Percentiles rank a stretch among this genome's conserved stretches.
Evolutionary conservation across 2,113 vertebrate species (phyloP).

Genomic region (Gopherus flavomarginatus): DNA sequence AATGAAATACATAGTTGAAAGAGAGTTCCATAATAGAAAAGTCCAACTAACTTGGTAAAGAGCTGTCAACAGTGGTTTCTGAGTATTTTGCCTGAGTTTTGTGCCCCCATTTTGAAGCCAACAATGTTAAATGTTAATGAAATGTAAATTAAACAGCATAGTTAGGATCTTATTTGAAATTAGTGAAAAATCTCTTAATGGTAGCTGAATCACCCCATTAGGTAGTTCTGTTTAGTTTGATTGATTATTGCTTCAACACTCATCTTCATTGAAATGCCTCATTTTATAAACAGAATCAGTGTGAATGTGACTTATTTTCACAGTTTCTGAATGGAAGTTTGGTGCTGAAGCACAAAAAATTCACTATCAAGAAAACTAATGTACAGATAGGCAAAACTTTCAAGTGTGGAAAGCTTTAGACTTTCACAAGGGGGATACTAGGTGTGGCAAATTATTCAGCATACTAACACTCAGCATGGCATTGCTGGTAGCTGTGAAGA

Average conservation of each 20-base stretch:
- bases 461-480: neutral
- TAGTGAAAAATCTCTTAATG: neutral
- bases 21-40: neutral
- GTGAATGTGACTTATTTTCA: neutral
- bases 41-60: neutral
- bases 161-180: constrained; percentile 12
- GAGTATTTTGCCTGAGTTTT: neutral
- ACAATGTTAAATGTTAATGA: neutral
- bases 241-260: neutral
- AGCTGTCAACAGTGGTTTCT: neutral
- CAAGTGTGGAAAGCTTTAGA: neutral
- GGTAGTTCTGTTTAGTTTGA: neutral
- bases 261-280: neutral
- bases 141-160: neutral
- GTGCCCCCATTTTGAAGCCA: neutral
- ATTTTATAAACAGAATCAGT: neutral
- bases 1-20: neutral
- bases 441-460: neutral
- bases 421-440: neutral
- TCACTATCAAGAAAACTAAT: neutral
- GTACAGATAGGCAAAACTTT: neutral
- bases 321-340: neutral
- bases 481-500: rapidly evolving
- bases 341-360: neutral
- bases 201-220: neutral